These are phyloP conservation scores for Scrobipalpa costella DNA, from an alignment of 2,888 invertebrate genomes.

Conservation along the genomic window DNA sequence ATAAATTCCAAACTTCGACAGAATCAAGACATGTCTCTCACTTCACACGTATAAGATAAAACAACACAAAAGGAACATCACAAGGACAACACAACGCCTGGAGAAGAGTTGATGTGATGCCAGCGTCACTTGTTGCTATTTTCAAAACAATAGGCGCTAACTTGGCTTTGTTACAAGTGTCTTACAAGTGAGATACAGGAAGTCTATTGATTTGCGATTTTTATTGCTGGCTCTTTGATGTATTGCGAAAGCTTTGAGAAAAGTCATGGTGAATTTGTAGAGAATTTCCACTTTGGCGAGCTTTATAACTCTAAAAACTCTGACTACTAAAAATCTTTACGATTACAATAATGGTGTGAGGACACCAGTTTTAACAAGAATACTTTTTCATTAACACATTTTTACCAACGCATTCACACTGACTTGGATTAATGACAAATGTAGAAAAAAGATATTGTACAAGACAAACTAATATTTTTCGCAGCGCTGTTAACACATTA, in stretches of 20 bases:
- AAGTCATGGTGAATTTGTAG: background rate
- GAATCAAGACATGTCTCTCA: background rate
- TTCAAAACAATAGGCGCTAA: slow-evolving; percentile 17
- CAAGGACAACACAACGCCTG: slow-evolving; percentile 16
- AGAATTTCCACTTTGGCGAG: too few species aligned
- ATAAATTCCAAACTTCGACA: background rate
- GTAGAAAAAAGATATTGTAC: slow-evolving; percentile 6
- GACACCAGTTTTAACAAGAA: background rate
- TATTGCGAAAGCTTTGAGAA: background rate
- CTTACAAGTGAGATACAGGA: background rate
- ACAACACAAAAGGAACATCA: slow-evolving; percentile 1
- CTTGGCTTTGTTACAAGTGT: slow-evolving; percentile 11
- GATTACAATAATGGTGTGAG: too few species aligned
- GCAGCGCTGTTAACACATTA: background rate
- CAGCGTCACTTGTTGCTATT: slow-evolving; percentile 22
- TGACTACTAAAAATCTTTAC: too few species aligned
- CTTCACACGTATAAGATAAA: background rate
- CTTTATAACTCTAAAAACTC: too few species aligned
- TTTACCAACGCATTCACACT: slow-evolving; percentile 10
- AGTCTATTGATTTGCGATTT: background rate
- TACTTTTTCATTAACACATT: background rate
- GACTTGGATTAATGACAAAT: slow-evolving; percentile 8
- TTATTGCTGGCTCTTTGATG: background rate
- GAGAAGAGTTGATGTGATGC: background rate
- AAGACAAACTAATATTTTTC: background rate